Conservation (phyloP, 2,113 vertebrate genomes). For the Cyphomyrus plagiostoma region DNA sequence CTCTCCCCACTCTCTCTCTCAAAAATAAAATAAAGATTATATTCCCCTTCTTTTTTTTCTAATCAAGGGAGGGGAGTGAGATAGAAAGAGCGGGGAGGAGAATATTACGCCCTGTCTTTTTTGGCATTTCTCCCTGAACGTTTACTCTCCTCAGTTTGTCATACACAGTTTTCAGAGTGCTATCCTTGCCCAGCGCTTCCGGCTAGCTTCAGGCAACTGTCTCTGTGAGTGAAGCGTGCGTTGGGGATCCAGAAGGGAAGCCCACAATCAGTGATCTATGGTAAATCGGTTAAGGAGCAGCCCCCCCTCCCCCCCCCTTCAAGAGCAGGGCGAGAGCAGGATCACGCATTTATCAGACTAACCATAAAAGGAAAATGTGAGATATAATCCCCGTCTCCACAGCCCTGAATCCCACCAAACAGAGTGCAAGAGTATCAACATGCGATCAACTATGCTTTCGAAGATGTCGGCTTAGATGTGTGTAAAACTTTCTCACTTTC, state of each 20-base stretch:
- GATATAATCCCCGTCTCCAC: background rate
- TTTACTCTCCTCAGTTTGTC: conserved; percentile 61
- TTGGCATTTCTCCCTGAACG: conserved; percentile 19
- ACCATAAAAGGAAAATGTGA: background rate
- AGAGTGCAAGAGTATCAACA: background rate
- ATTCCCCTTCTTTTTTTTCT: conserved; percentile 9
- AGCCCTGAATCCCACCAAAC: background rate
- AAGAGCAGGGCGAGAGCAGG: background rate
- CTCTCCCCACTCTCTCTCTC: background rate
- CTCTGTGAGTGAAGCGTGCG: conserved; percentile 88
- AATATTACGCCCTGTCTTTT: background rate
- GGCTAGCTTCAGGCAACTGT: conserved; percentile 91
- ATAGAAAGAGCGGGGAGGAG: background rate
- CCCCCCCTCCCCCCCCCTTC: conserved; percentile 32
- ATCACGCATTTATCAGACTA: background rate
- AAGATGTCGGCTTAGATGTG: background rate
- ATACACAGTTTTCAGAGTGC: conserved; percentile 68
- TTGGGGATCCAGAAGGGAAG: conserved; percentile 73
- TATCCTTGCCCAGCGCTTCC: conserved; percentile 72
- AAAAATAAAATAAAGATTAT: conserved; percentile 2
- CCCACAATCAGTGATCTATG: conserved; percentile 89
- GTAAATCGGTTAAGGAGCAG: conserved; percentile 85
- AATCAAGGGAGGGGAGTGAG: background rate
- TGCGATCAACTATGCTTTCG: background rate
- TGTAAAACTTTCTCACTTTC: background rate